Evolutionary conservation across 1,140 invertebrate genomes (phyloP).

Genomic region (Heliconius himera): DNA sequence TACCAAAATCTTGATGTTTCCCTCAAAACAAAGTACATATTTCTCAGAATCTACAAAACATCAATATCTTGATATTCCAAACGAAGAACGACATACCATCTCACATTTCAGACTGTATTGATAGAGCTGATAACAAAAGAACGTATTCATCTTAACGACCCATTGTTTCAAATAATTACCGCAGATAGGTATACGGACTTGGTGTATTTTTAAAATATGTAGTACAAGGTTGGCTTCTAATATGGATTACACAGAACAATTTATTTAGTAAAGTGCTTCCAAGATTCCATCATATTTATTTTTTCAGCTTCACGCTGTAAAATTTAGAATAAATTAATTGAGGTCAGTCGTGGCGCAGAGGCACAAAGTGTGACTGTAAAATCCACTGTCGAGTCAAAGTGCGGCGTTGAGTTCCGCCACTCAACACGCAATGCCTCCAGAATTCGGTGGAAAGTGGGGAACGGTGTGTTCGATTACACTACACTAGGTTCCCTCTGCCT

Average conservation of each 20-base stretch:
- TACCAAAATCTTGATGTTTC: not conserved
- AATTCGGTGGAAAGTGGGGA: too few relatives aligned
- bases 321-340: too few relatives aligned
- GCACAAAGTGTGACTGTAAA: too few relatives aligned
- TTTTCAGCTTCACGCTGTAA: too few relatives aligned
- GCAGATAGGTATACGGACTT: not conserved
- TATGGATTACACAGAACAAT: not conserved
- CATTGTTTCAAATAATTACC: slow-evolving; percentile 29
- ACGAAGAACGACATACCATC: not conserved
- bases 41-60: not conserved
- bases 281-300: not conserved
- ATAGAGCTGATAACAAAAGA: slow-evolving; percentile 19
- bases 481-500: too few relatives aligned
- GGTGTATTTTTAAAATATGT: not conserved
- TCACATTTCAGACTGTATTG: slow-evolving; percentile 4
- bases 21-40: not conserved
- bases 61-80: slow-evolving; percentile 9
- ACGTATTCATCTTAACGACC: slow-evolving; percentile 22
- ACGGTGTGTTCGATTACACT: too few relatives aligned
- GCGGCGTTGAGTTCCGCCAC: too few relatives aligned
- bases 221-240: not conserved
- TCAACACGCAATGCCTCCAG: too few relatives aligned
- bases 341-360: too few relatives aligned
- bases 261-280: not conserved
- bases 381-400: too few relatives aligned